Evolutionary conservation across 2,888 invertebrate genomes (phyloP).

Genomic region (Erynnis tages): DNA sequence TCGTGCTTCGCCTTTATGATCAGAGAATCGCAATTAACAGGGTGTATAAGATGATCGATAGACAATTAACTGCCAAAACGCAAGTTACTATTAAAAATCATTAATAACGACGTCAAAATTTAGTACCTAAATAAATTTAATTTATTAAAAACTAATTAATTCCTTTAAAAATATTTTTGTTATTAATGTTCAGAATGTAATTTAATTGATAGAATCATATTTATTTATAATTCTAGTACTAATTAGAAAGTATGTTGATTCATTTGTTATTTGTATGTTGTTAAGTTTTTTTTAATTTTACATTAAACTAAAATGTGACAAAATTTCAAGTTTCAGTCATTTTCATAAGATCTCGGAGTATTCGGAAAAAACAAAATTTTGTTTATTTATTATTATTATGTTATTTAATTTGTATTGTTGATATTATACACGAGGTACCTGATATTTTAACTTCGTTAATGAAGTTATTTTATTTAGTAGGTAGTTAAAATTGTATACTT

Average conservation of each 20-base stretch:
- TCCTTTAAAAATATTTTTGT: too few relatives aligned
- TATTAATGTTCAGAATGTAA: too few relatives aligned
- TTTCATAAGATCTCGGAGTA: conserved; percentile 13
- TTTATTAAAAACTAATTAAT: too few relatives aligned
- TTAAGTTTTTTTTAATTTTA: background rate
- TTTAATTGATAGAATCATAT: too few relatives aligned
- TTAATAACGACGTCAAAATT: too few relatives aligned
- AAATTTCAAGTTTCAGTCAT: conserved; percentile 4
- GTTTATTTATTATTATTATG: conserved; percentile 11
- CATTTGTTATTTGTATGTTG: background rate
- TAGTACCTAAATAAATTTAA: too few relatives aligned
- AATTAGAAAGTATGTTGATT: background rate
- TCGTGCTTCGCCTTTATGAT: too few relatives aligned
- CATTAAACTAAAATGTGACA: background rate
- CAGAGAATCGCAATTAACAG: too few relatives aligned
- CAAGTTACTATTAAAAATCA: too few relatives aligned
- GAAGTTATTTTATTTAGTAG: background rate
- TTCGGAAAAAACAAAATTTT: background rate
- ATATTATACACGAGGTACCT: conserved; percentile 18
- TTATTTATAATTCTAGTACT: background rate
- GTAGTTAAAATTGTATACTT: background rate
- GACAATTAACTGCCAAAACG: too few relatives aligned
- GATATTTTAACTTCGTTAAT: conserved; percentile 1
- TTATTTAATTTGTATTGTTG: conserved; percentile 3
- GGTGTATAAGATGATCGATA: too few relatives aligned